Percentiles rank a stretch among this genome's conserved stretches.
These are phyloP conservation scores for Anastatus disparis DNA, from an alignment of 1,140 invertebrate genomes.

Conservation along the genomic window DNA sequence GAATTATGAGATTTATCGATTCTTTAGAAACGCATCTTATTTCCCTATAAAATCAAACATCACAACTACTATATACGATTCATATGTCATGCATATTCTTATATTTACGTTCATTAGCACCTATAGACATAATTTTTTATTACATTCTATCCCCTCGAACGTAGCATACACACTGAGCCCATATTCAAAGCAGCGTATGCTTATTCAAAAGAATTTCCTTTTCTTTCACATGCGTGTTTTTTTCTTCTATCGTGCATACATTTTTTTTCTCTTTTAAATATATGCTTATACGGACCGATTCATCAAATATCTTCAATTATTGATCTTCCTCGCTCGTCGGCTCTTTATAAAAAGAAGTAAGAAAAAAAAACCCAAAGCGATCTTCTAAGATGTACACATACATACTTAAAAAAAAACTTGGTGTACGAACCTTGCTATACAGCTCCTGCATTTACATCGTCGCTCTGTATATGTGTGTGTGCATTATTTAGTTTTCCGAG, in stretches of 20 bases:
- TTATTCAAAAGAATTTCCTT: constrained; percentile 22
- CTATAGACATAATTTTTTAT: neutral
- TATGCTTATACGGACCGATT: constrained; percentile 1
- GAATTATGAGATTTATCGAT: neutral
- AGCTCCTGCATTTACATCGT: no score
- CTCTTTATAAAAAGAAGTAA: neutral
- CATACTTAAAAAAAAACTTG: neutral
- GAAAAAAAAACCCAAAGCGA: neutral
- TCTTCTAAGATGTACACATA: neutral
- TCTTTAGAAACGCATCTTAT: neutral
- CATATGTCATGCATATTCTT: constrained; percentile 7
- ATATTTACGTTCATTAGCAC: constrained; percentile 21
- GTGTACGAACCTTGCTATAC: neutral
- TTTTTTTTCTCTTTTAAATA: neutral
- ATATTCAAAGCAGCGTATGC: constrained; percentile 7
- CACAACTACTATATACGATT: no score
- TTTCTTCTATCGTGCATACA: neutral
- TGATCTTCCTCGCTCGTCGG: constrained; percentile 16
- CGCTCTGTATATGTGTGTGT: no score
- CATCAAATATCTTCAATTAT: constrained; percentile 38
- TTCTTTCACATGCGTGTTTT: neutral
- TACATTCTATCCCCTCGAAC: neutral
- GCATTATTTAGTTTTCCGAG: constrained; percentile 47
- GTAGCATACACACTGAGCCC: no score
- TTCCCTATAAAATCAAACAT: constrained; percentile 2